phyloP scores from a whole-genome alignment of 1,140 invertebrate species.

The Protaetia brevitarsis region DNA sequence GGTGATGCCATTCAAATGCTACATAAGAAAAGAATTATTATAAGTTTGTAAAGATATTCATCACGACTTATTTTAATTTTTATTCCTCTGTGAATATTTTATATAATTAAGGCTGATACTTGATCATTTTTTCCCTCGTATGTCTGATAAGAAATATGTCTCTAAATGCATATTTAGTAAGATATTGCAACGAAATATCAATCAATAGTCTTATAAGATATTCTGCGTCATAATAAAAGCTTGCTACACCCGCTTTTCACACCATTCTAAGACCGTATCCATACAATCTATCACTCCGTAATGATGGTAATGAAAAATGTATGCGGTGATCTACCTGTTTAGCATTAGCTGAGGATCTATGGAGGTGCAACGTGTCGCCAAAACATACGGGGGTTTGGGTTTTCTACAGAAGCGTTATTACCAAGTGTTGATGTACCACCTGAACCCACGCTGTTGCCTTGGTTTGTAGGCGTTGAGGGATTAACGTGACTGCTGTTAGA shows the following conservation, averaged over 20 bases:
- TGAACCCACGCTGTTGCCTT: constrained; percentile 24
- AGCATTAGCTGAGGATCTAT: constrained; percentile 49
- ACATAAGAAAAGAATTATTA: too few species aligned
- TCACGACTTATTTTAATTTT: too few species aligned
- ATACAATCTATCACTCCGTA: background rate
- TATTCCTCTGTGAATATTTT: too few species aligned
- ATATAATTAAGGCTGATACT: too few species aligned
- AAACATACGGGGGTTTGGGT: constrained; percentile 56
- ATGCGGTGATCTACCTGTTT: constrained; percentile 49
- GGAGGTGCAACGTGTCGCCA: constrained; percentile 54
- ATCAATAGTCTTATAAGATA: background rate
- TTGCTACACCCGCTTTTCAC: background rate
- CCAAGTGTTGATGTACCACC: constrained; percentile 49
- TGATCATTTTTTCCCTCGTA: too few species aligned
- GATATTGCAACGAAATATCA: too few species aligned
- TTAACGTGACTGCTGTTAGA: constrained; percentile 24
- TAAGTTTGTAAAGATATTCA: too few species aligned
- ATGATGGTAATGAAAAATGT: background rate
- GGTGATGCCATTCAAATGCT: too few species aligned
- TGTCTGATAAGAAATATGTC: too few species aligned
- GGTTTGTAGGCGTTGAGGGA: constrained; percentile 35
- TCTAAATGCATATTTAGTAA: too few species aligned
- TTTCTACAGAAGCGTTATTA: constrained; percentile 53
- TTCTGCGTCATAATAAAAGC: background rate
- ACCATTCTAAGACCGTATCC: background rate